Conservation (phyloP, 2,888 invertebrate species). For the Homarus gammarus region DNA sequence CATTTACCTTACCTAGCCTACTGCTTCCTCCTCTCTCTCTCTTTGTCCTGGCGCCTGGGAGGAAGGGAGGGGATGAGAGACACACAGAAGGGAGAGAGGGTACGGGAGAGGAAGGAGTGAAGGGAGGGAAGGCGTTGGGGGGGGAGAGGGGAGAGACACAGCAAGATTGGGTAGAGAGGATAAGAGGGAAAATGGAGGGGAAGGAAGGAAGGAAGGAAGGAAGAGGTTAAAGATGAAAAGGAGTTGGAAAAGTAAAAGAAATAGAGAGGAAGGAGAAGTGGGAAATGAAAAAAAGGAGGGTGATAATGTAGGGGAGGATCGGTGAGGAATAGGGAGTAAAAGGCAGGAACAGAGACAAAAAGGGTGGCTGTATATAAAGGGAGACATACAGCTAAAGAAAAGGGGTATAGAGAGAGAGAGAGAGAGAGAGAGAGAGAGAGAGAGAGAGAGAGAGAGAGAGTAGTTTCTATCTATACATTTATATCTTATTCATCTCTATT, state of each 20-base stretch:
- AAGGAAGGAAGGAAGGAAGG: background rate
- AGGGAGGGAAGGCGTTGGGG: too few species aligned
- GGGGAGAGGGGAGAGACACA: too few species aligned
- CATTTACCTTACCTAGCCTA: constrained; percentile 30
- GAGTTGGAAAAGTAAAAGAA: background rate
- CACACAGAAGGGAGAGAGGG: background rate
- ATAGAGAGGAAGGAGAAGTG: background rate
- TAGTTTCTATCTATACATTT: too few species aligned
- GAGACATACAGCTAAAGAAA: too few species aligned
- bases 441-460: constrained; percentile 17
- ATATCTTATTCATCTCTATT: too few species aligned
- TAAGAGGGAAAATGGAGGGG: constrained; percentile 15
- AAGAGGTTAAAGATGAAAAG: too few species aligned
- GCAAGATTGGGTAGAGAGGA: too few species aligned
- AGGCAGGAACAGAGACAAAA: too few species aligned
- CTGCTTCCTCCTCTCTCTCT: background rate
- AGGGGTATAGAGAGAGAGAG: too few species aligned
- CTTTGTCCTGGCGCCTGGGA: background rate
- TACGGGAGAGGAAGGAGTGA: background rate
- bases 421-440: background rate
- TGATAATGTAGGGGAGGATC: too few species aligned
- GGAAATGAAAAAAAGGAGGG: too few species aligned
- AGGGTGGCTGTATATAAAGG: too few species aligned
- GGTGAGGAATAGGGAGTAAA: background rate
- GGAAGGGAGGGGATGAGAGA: background rate